phyloP scores from a whole-genome alignment of 53 echinoderm and acorn worm species.

The Arbacia lixula region DNA sequence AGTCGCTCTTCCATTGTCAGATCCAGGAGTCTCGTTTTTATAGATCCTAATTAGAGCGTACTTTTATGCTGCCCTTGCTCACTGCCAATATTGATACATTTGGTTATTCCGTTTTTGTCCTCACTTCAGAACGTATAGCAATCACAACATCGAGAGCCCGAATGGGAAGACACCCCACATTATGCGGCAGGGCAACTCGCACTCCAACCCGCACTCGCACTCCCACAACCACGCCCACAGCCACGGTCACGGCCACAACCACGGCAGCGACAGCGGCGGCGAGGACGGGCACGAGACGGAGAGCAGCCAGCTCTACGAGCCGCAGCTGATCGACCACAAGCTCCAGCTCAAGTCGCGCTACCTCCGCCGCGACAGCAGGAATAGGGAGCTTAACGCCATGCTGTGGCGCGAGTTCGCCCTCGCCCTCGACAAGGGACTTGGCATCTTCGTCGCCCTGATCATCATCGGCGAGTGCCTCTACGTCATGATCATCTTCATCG shows the following conservation, averaged over 20 bases:
- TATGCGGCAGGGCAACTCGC: conserved; percentile 29
- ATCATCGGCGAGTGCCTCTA: conserved; percentile 52
- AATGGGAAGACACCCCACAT: conserved; percentile 26
- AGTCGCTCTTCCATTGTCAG: no score
- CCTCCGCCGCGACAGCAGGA: conserved; percentile 24
- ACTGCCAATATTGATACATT: no score
- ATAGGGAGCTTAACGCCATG: conserved; percentile 40
- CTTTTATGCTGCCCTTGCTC: no score
- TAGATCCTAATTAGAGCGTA: no score
- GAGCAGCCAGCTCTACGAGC: conserved; percentile 45
- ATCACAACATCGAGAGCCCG: conserved; percentile 31
- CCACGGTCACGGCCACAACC: not conserved
- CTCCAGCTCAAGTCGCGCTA: conserved; percentile 26
- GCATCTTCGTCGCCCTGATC: conserved; percentile 46
- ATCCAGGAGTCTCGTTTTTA: no score
- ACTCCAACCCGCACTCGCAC: not conserved
- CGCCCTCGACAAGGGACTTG: conserved; percentile 51
- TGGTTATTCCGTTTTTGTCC: no score
- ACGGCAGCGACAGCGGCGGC: conserved; percentile 47
- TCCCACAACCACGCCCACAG: not conserved
- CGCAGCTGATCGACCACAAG: conserved; percentile 51
- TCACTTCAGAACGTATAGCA: conserved; percentile 44
- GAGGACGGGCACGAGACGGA: conserved; percentile 44
- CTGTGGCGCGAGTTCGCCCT: conserved; percentile 49
- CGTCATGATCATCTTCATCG: conserved; percentile 53